phyloP scores from a whole-genome alignment of 1,140 invertebrate species.

The Ceratoteleas bidentatus region DNA sequence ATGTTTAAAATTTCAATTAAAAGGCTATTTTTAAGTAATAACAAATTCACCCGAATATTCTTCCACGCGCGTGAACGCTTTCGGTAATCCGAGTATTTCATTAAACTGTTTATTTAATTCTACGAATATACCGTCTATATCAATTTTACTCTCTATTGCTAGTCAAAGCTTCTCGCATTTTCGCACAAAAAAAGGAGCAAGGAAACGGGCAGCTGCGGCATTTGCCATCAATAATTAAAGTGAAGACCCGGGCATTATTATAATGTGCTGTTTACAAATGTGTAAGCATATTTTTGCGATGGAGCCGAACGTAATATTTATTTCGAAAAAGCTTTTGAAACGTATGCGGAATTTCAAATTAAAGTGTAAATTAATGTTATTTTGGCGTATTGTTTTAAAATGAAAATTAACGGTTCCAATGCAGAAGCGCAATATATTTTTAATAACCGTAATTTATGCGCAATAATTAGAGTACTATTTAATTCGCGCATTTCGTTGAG shows the following conservation, averaged over 20 bases:
- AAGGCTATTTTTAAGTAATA: neutral
- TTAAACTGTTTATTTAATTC: neutral
- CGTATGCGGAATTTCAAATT: slow-evolving; percentile 34
- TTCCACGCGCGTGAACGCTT: neutral
- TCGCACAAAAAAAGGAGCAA: too few relatives aligned
- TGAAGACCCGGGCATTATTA: neutral
- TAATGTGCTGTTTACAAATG: slow-evolving; percentile 9
- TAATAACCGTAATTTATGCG: slow-evolving; percentile 41
- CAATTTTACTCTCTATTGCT: too few relatives aligned
- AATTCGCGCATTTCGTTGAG: slow-evolving; percentile 41
- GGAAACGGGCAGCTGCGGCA: too few relatives aligned
- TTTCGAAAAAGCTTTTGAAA: slow-evolving; percentile 41
- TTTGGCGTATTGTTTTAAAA: slow-evolving; percentile 50
- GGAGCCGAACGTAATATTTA: slow-evolving; percentile 21
- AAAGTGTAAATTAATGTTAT: slow-evolving; percentile 46
- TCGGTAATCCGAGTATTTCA: neutral
- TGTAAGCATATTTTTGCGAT: slow-evolving; percentile 23
- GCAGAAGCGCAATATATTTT: slow-evolving; percentile 35
- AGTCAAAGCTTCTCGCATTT: too few relatives aligned
- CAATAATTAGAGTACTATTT: slow-evolving; percentile 50
- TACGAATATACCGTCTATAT: too few relatives aligned
- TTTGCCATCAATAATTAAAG: neutral
- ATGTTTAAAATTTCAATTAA: slow-evolving; percentile 1
- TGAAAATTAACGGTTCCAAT: slow-evolving; percentile 40
- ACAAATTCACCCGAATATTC: neutral